Evolutionary conservation across 2,797 vertebrate species (phyloP).

Genomic region (Choloepus didactylus): DNA sequence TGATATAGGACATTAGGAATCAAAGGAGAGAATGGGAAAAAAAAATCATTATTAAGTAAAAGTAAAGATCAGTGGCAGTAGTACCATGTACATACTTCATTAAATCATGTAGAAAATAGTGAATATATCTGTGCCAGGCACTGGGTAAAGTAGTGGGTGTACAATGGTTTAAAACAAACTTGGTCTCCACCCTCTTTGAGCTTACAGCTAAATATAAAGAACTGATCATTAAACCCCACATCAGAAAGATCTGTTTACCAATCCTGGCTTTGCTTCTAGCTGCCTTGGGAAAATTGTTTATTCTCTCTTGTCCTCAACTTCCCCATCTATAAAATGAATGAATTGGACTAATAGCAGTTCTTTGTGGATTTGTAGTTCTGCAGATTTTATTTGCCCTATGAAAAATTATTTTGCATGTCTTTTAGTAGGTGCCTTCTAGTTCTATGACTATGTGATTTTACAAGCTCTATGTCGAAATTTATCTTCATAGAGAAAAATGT

Average conservation of each 20-base stretch:
- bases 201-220: constrained; percentile 4
- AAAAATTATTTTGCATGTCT: constrained; percentile 53
- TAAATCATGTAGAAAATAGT: constrained; percentile 28
- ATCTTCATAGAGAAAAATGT: not conserved
- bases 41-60: not conserved
- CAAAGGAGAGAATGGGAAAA: not conserved
- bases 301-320: not conserved
- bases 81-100: not conserved
- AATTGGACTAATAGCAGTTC: not conserved
- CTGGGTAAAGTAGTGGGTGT: not conserved
- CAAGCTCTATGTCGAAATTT: not conserved
- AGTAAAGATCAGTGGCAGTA: not conserved
- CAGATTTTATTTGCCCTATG: constrained; percentile 30
- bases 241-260: not conserved
- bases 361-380: not conserved
- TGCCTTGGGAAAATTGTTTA: not conserved
- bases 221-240: not conserved
- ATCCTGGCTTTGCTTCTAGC: not conserved
- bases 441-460: constrained; percentile 34
- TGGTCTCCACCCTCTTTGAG: not conserved
- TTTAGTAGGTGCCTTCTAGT: not conserved
- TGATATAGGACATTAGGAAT: not conserved
- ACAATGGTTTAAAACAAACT: constrained; percentile 9
- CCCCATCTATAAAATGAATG: not conserved
- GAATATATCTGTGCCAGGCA: not conserved